These are phyloP conservation scores for Alloscopus bannaensis DNA, from an alignment of 2,888 invertebrate genomes.

Conservation along the genomic window DNA sequence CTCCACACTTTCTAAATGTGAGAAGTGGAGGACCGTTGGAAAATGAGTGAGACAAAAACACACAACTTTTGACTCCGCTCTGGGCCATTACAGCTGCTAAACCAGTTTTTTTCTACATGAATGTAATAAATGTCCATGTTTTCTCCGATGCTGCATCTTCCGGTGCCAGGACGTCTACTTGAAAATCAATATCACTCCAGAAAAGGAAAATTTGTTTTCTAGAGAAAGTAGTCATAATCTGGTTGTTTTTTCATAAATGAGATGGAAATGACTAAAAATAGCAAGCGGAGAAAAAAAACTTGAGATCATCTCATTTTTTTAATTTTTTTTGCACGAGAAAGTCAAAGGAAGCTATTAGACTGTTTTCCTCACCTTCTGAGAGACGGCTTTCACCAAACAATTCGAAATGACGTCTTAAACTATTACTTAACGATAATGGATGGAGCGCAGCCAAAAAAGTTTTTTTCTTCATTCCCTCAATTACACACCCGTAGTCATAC, in stretches of 20 bases:
- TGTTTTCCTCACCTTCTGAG: too few relatives aligned
- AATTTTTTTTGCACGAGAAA: too few relatives aligned
- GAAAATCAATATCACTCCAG: conserved; percentile 61
- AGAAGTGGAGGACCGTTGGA: conserved; percentile 22
- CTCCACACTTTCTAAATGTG: conserved; percentile 2
- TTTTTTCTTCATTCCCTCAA: conserved; percentile 13
- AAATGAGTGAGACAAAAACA: conserved; percentile 51
- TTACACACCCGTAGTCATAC: conserved; percentile 12
- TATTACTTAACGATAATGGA: conserved; percentile 22
- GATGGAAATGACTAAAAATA: conserved; percentile 32
- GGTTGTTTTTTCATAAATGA: conserved; percentile 18
- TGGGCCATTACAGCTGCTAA: conserved; percentile 3
- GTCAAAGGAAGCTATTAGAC: too few relatives aligned
- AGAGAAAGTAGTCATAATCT: conserved; percentile 15
- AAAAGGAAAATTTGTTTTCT: not conserved
- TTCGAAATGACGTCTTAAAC: too few relatives aligned
- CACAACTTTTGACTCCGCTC: conserved; percentile 33
- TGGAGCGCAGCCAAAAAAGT: conserved; percentile 38
- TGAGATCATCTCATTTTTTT: too few relatives aligned
- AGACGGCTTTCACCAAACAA: too few relatives aligned
- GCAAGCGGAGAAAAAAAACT: conserved; percentile 8
- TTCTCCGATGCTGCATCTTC: conserved; percentile 47
- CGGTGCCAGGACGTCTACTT: conserved; percentile 65
- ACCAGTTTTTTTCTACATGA: conserved; percentile 13
- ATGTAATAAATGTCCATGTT: not conserved